Base-by-base conservation (phyloP, 2,797 vertebrate species). In the Acrocephalus scirpaceus region DNA sequence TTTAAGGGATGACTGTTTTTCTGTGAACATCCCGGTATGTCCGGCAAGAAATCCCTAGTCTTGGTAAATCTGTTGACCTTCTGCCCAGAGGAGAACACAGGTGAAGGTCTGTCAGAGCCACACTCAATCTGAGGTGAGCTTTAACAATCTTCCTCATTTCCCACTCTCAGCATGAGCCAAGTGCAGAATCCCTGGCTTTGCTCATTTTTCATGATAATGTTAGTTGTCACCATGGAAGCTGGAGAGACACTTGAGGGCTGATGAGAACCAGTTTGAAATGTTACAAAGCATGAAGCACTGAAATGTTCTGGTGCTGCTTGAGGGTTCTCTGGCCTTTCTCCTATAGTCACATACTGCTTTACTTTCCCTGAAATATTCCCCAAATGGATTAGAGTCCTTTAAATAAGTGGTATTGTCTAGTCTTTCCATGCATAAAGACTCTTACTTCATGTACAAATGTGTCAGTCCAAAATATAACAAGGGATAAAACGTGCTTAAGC, bases 101-200 rank as follows among this genome's bases (percentile, higher is more conserved):
- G 16, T 32, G 72, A 27, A 23, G 27, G 30, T 80, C 44, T 89
- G 17, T 84, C 79, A 93, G 60, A 80, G 60, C 57, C 75, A 81
- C 50, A 5, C 66, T 40, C 70, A 62, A 6, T 62, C 36, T 72
- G 69, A 88, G 74, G 71, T 75, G 82, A 89, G 51, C 61, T 78
- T 40, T 45, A 60, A 45, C 64, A 62, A 69, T 20, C n/a, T 27
- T 47, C 42, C 57, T 93, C 34, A 16, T 79, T 95, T 70, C 11
- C 32, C 47, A 11, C 73, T 79, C 67, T 86, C 76, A 78, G 88
- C 82, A 77, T 91, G 92, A 38, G 84, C 78, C 89, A 89, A 84
- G 42, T 88, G 80, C 85, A 89, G 56, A 70, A 44, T 70, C 58
- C 88, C 16, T 54, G 53, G 47, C 71, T 73, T 73, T 45, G 67